Conservation (phyloP, 2,113 vertebrate genomes). For the Euleptes europaea region DNA sequence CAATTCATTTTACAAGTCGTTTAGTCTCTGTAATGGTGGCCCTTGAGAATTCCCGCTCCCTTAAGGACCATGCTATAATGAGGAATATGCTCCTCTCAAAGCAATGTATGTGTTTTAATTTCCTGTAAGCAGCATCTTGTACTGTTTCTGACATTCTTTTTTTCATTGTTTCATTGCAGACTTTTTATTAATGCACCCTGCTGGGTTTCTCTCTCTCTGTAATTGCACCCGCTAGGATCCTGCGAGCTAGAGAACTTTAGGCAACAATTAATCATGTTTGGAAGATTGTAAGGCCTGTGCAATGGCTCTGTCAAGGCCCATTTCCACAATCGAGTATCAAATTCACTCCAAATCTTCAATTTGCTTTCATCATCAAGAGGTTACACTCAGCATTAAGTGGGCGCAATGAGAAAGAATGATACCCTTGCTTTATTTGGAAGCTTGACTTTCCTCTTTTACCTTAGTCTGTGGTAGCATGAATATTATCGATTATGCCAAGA, state of each 20-base stretch:
- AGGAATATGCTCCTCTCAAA: not conserved
- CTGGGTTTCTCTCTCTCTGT: not conserved
- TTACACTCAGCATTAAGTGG: not conserved
- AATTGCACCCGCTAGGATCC: conserved; percentile 1
- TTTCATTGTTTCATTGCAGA: not conserved
- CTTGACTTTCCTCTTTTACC: not conserved
- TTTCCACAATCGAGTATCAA: not conserved
- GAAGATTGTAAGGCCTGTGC: not conserved
- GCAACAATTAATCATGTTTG: not conserved
- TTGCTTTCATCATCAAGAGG: not conserved
- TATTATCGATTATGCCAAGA: not conserved
- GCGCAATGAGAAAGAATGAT: not conserved
- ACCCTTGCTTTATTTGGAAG: not conserved
- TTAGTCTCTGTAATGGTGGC: not conserved
- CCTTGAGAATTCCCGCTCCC: not conserved
- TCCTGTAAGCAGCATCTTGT: not conserved
- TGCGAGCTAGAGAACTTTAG: not conserved
- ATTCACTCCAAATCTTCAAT: not conserved
- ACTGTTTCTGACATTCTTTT: not conserved
- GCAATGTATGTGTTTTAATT: conserved; percentile 6
- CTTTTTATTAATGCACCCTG: conserved; percentile 1
- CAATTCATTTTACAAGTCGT: not conserved
- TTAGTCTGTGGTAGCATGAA: not conserved
- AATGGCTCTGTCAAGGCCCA: not conserved
- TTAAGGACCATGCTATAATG: not conserved